These are phyloP conservation scores for Meloidogyne hapla DNA, from an alignment of 1,140 invertebrate genomes.

Conservation along the genomic window DNA sequence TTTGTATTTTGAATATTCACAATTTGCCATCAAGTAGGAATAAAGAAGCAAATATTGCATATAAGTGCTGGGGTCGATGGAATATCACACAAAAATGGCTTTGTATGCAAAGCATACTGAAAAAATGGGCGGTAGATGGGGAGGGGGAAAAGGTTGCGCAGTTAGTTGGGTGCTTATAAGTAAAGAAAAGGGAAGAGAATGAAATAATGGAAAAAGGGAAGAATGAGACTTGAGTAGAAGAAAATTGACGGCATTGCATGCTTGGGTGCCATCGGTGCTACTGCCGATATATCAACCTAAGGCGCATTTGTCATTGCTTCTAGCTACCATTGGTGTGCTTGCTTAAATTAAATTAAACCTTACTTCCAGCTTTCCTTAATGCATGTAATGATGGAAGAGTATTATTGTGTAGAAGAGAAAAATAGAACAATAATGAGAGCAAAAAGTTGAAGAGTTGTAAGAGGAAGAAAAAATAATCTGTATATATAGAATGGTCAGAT, in stretches of 20 bases:
- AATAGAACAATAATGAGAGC: not conserved
- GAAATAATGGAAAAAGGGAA: not conserved
- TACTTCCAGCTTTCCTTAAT: not conserved
- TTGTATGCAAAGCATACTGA: conserved; percentile 1
- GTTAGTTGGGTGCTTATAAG: conserved; percentile 6
- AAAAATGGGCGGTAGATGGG: not conserved
- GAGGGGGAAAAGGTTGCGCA: conserved; percentile 20
- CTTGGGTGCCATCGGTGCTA: not conserved
- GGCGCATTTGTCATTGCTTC: not conserved
- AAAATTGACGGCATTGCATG: not conserved
- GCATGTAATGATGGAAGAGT: not conserved
- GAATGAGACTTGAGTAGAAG: not conserved
- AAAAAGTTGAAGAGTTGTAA: not conserved
- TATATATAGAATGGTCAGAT: no score
- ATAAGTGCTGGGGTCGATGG: not conserved
- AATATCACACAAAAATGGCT: conserved; percentile 3
- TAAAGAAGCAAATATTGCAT: not conserved
- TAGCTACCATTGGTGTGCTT: not conserved
- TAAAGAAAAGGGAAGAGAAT: not conserved
- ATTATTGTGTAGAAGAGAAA: not conserved
- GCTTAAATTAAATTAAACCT: not conserved
- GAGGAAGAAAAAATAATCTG: no score
- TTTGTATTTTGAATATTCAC: not conserved
- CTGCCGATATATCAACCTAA: not conserved
- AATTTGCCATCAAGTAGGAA: not conserved